These are phyloP conservation scores for Hyperoodon ampullatus DNA, from an alignment of 2,113 vertebrate genomes.

Conservation along the genomic window DNA sequence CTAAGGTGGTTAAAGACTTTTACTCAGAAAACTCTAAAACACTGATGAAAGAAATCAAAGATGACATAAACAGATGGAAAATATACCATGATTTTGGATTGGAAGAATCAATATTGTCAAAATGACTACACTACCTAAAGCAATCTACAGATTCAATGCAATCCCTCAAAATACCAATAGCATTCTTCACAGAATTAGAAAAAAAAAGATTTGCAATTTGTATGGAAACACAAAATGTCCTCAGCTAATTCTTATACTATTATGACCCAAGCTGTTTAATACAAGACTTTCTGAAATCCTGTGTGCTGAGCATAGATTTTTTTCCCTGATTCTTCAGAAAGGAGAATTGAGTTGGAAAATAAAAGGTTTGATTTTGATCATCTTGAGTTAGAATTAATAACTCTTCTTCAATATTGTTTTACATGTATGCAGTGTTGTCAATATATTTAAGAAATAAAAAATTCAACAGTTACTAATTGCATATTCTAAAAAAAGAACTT, in stretches of 20 bases:
- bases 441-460: conserved; percentile 66
- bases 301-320: background rate
- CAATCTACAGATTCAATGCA: too few species aligned
- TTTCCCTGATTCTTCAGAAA: background rate
- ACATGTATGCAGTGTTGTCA: conserved; percentile 48
- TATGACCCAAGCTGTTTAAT: background rate
- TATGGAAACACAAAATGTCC: too few species aligned
- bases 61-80: too few species aligned
- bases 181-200: too few species aligned
- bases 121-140: too few species aligned
- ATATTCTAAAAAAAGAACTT: conserved; percentile 71
- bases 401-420: conserved; percentile 56
- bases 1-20: too few species aligned
- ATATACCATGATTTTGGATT: too few species aligned
- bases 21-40: too few species aligned
- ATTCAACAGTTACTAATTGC: conserved; percentile 74
- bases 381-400: conserved; percentile 54
- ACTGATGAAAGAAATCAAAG: too few species aligned
- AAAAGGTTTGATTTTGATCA: conserved; percentile 47
- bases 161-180: too few species aligned
- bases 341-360: background rate
- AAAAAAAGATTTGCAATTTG: too few species aligned
- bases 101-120: too few species aligned
- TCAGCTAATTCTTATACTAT: background rate
- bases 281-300: background rate